Conservation (phyloP, 2,797 vertebrate species). For the Anguilla anguilla region DNA sequence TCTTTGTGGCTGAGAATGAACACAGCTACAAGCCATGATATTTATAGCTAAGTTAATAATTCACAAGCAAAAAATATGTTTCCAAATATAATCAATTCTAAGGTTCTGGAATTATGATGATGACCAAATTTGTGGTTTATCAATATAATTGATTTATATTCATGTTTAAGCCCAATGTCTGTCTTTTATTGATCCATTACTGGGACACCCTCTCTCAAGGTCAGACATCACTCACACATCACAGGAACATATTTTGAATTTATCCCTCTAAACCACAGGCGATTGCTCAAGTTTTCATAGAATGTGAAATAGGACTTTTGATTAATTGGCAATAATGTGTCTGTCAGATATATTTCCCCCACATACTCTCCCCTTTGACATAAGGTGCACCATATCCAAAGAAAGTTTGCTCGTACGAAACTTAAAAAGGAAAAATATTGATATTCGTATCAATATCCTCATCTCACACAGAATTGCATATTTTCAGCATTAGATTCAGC, state of each 20-base stretch:
- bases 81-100: conserved; percentile 39
- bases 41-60: conserved; percentile 26
- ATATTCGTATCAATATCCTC: neutral
- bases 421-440: neutral
- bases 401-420: neutral
- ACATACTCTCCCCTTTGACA: neutral
- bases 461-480: neutral
- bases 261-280: neutral
- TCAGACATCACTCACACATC: conserved; percentile 37
- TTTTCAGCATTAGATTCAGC: neutral
- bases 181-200: conserved; percentile 46
- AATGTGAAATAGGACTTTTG: neutral
- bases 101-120: conserved; percentile 37
- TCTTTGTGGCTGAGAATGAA: neutral
- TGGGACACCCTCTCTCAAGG: conserved; percentile 39
- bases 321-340: conserved; percentile 8
- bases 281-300: conserved; percentile 19
- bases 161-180: conserved; percentile 38
- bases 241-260: conserved; percentile 29
- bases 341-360: conserved; percentile 9
- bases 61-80: neutral
- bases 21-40: neutral
- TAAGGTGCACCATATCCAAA: neutral
- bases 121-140: conserved; percentile 49
- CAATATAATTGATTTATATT: conserved; percentile 37